phyloP scores from a whole-genome alignment of 1,140 invertebrate species.

The Linepithema humile region DNA sequence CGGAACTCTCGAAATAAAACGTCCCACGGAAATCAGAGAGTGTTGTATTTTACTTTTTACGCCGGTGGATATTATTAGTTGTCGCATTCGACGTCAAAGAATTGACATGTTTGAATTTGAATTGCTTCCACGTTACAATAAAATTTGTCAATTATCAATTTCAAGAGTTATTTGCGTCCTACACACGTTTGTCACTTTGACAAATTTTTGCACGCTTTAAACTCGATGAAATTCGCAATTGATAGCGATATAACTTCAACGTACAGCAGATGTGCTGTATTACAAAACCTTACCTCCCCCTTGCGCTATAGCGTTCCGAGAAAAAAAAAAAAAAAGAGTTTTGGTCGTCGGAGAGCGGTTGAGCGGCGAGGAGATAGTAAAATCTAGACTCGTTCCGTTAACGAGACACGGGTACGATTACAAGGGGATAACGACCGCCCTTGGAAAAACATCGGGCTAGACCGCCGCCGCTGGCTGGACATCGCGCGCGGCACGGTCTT shows the following conservation, averaged over 20 bases:
- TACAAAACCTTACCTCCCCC: too few relatives aligned
- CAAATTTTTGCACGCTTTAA: background rate
- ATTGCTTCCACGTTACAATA: too few relatives aligned
- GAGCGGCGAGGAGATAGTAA: slow-evolving; percentile 32
- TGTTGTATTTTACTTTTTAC: background rate
- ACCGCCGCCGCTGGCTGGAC: slow-evolving; percentile 9
- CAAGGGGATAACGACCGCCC: slow-evolving; percentile 56
- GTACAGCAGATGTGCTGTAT: too few relatives aligned
- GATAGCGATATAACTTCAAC: slow-evolving; percentile 6
- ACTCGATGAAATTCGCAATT: slow-evolving; percentile 16
- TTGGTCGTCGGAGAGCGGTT: background rate
- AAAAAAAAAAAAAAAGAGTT: background rate
- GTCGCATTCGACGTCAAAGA: too few relatives aligned
- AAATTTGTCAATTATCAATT: too few relatives aligned
- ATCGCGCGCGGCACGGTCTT: slow-evolving; percentile 45
- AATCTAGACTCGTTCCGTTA: slow-evolving; percentile 46
- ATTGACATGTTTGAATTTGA: too few relatives aligned
- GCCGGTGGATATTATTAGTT: background rate
- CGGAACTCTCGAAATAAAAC: background rate
- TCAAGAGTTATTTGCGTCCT: too few relatives aligned
- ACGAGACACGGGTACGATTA: slow-evolving; percentile 25
- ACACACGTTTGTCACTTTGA: background rate
- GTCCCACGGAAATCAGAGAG: background rate
- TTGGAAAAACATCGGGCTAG: slow-evolving; percentile 48
- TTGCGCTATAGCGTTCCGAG: background rate